Evolutionary conservation across 2,888 invertebrate species (phyloP), one percentile per base, ranked within the genome.

Genomic region (Melanophora roralis): DNA sequence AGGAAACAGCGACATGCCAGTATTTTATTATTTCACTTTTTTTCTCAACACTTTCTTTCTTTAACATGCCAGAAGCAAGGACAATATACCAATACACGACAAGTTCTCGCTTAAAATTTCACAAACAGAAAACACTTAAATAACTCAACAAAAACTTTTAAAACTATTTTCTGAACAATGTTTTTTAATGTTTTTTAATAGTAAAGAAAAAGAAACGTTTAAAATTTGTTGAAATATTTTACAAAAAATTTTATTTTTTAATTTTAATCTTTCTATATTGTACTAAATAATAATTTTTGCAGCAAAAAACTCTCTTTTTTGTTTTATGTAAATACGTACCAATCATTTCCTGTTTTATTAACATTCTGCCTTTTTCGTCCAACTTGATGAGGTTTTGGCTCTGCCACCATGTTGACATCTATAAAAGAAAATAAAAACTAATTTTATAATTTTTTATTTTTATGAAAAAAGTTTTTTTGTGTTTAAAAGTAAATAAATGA

Each of bases 341-440:
- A 92, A 89, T 92, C 92, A 88, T 92, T 92, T 87, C 92, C 92
- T 79, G 92, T 92, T 90, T 92, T 92, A 85, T 92, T 91, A 82
- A 92, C 90, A 89, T 92, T 92, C 87, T 92, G 92, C 82, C 92
- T 89, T 86, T 92, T 92, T 82, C 92, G 89, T 83, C 92, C 92
- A 79, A 92, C 92, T 89, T 93, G 93, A 87, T 93, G 92, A 77
- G 93, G 92, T 89, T 94, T 94, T 75, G 93, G 93, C 88, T 93
- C 93, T 53, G 93, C 93, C 60, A 93, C 93, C 92, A 93, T 92
- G 89, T 93, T 94, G 84, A 93, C 93, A 91, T 93, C 93, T 93
- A 91, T 74, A 91, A 91, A 77, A 27, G 32, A 82, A 83, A 78
- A 40, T 43, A 38, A 40, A 34, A 76, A 55, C 34, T 19, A 64